Base-by-base conservation (phyloP, 2,113 vertebrate species). In the Alligator mississippiensis region DNA sequence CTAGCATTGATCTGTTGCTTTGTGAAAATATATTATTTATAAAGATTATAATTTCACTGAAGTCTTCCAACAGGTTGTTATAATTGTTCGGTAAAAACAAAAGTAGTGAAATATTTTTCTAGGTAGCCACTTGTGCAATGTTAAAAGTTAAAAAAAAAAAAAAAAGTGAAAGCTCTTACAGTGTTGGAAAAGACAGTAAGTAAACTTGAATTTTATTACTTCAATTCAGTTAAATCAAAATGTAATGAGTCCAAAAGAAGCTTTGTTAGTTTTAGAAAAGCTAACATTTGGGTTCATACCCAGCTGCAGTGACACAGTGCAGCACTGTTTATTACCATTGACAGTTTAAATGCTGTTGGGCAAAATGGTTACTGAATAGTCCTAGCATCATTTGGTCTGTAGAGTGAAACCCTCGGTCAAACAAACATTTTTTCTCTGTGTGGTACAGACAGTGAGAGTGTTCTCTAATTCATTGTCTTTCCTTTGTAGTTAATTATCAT, bases 241-340 rank as follows among this genome's bases (percentile, higher is more conserved):
- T 96, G 90, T 96, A 96, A 97, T 96, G 95, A 88, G 82, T 91
- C 87, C 91, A 95, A 96, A 97, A 92, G 96, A 84, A 95, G 54
- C 93, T 98, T 98, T 97, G 94, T 97, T 95, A 91, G 93, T 77
- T 87, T 96, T 95, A 87, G 66, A 94, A 97, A 93, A 96, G 72
- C 80, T 62, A 97, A 84, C 58, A 62, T 88, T 96, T 6, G 80
- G 94, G 94, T 94, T 90, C 60, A 78, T 96, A 95, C 90, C 94
- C 96, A 97, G 97, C 94, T 97, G 95, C 94, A 94, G 92, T 95
- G 97, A 94, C 96, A 98, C 95, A 97, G 95, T 83, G 88, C 66
- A 11, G 95, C 91, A 97, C 96, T 97, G 96, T 97, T 92, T 96
- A 4, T 83, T 94, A 34, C 28, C 80, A 83, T 63, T 66, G 88